phyloP scores from a whole-genome alignment of 2,113 vertebrate genomes.

The Ramphastos sulfuratus region DNA sequence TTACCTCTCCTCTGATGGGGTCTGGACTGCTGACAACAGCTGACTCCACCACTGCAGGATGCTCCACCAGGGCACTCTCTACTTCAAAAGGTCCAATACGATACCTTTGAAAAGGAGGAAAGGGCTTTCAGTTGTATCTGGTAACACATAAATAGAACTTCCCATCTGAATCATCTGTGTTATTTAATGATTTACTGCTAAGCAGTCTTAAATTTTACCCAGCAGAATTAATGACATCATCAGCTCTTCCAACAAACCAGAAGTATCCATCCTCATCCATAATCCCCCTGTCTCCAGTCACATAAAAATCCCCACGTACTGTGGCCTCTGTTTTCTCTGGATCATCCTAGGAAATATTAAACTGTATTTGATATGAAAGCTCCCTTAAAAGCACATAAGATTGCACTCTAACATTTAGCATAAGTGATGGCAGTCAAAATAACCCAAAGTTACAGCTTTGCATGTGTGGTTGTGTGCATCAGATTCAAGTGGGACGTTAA shows the following conservation, averaged over 20 bases:
- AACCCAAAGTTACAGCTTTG: background rate
- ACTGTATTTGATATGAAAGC: background rate
- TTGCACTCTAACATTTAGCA: background rate
- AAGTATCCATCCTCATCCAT: slow-evolving; percentile 84
- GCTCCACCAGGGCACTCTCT: slow-evolving; percentile 83
- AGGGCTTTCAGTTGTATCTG: background rate
- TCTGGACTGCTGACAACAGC: slow-evolving; percentile 87
- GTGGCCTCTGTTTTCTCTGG: slow-evolving; percentile 78
- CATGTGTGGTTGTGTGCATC: background rate
- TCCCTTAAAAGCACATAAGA: background rate
- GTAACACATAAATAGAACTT: background rate
- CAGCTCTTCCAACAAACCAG: slow-evolving; percentile 83
- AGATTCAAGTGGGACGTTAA: background rate
- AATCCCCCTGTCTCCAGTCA: slow-evolving; percentile 82
- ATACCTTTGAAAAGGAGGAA: slow-evolving; percentile 70
- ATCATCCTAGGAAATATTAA: slow-evolving; percentile 71
- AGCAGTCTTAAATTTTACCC: slow-evolving; percentile 71
- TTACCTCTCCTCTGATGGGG: slow-evolving; percentile 84
- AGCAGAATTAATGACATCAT: slow-evolving; percentile 85
- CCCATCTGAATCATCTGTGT: background rate
- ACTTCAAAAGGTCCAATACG: slow-evolving; percentile 86
- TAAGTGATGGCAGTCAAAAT: background rate
- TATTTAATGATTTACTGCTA: background rate
- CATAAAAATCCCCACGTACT: slow-evolving; percentile 77
- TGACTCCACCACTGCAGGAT: slow-evolving; percentile 80